A percentile compares a stretch with the other conserved stretches of the same genome.
These are phyloP conservation scores for Phyllostomus hastatus DNA, from an alignment of 2,113 vertebrate genomes.

Conservation along the genomic window DNA sequence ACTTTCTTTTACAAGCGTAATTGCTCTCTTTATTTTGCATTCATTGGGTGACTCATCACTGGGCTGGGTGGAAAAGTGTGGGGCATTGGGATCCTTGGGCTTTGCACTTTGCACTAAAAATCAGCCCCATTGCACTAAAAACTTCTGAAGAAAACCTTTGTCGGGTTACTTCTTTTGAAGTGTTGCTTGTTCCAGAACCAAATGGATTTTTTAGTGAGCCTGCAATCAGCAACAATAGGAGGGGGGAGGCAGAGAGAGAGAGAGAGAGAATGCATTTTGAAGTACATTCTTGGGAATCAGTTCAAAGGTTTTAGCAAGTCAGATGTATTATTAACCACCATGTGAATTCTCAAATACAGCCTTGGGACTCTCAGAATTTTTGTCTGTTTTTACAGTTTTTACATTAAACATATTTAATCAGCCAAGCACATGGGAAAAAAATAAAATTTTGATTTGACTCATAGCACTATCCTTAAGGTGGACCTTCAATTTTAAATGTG, in stretches of 20 bases:
- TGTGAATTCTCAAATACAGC: constrained; percentile 45
- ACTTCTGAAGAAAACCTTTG: neutral
- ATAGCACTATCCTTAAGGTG: constrained; percentile 50
- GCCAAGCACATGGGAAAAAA: neutral
- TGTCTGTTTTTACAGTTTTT: constrained; percentile 41
- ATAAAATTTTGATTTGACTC: constrained; percentile 29
- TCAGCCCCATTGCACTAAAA: neutral
- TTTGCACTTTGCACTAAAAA: neutral
- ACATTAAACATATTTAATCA: constrained; percentile 65
- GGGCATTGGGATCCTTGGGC: neutral
- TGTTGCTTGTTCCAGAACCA: constrained; percentile 16
- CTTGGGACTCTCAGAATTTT: constrained; percentile 52
- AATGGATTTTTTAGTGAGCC: constrained; percentile 43
- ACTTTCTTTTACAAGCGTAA: neutral
- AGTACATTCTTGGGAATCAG: constrained; percentile 60
- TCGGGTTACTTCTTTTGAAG: constrained; percentile 29
- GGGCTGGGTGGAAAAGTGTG: neutral
- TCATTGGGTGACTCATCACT: neutral
- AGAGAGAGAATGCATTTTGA: neutral
- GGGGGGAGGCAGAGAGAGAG: neutral
- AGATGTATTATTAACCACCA: constrained; percentile 49
- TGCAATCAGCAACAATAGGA: neutral
- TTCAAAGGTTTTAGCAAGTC: constrained; percentile 59
- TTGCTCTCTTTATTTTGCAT: neutral
- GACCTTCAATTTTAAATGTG: constrained; percentile 56